These are phyloP conservation scores for Oreotrochilus melanogaster DNA, from an alignment of 2,113 vertebrate genomes.

Conservation along the genomic window DNA sequence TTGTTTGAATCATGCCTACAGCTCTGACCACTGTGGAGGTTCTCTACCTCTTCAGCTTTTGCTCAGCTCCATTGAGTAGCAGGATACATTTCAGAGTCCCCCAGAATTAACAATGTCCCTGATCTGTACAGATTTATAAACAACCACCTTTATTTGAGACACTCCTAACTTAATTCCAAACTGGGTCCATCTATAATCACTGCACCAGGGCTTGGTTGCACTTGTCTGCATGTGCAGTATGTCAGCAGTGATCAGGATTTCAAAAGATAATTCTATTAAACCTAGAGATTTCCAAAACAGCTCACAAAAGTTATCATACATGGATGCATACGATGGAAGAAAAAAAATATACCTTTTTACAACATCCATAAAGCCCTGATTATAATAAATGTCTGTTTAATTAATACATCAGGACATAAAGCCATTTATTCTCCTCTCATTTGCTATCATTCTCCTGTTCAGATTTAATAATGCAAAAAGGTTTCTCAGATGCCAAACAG, in stretches of 20 bases:
- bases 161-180: neutral
- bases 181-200: neutral
- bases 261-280: neutral
- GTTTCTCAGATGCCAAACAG: conserved; percentile 77
- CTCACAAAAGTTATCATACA: conserved; percentile 42
- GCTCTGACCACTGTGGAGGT: neutral
- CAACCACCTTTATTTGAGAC: neutral
- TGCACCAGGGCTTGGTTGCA: neutral
- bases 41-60: neutral
- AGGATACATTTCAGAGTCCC: neutral
- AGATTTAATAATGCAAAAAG: conserved; percentile 84
- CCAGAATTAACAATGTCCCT: neutral
- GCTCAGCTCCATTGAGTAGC: neutral
- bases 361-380: conserved; percentile 79
- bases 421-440: conserved; percentile 81
- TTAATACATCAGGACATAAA: conserved; percentile 82
- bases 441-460: conserved; percentile 77
- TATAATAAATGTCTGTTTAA: conserved; percentile 84
- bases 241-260: neutral
- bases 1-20: neutral
- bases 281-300: neutral
- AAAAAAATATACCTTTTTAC: conserved; percentile 76
- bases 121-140: neutral
- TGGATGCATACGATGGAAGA: conserved; percentile 22
- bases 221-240: neutral